These are phyloP conservation scores for Ariopsis seemanni DNA, from an alignment of 2,113 vertebrate genomes.

Conservation along the genomic window DNA sequence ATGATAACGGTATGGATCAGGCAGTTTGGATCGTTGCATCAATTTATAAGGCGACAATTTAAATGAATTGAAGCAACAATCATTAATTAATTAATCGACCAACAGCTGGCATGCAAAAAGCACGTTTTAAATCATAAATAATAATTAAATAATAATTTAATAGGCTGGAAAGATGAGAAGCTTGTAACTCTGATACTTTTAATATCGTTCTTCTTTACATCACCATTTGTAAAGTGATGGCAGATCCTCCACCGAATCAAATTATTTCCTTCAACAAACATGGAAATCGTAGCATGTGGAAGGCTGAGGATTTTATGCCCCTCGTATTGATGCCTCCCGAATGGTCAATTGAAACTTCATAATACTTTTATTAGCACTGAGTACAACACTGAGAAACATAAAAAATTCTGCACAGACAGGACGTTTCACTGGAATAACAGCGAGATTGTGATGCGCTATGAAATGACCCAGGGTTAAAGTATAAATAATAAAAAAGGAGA, in stretches of 20 bases:
- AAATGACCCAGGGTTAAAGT: neutral
- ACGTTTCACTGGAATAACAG: neutral
- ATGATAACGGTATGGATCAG: neutral
- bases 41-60: neutral
- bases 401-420: neutral
- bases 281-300: neutral
- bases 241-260: neutral
- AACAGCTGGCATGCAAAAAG: neutral
- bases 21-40: neutral
- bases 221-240: neutral
- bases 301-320: neutral
- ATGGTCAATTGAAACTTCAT: neutral
- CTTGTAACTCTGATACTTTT: neutral
- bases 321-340: neutral
- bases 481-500: conserved; percentile 11
- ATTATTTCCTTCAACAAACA: neutral
- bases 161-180: neutral
- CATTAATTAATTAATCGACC: neutral
- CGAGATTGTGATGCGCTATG: neutral
- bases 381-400: neutral
- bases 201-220: neutral
- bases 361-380: neutral
- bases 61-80: neutral
- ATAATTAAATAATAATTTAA: neutral
- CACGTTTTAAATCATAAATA: neutral